These are phyloP conservation scores for Xestobium rufovillosum DNA, from an alignment of 2,888 invertebrate genomes.

Conservation along the genomic window DNA sequence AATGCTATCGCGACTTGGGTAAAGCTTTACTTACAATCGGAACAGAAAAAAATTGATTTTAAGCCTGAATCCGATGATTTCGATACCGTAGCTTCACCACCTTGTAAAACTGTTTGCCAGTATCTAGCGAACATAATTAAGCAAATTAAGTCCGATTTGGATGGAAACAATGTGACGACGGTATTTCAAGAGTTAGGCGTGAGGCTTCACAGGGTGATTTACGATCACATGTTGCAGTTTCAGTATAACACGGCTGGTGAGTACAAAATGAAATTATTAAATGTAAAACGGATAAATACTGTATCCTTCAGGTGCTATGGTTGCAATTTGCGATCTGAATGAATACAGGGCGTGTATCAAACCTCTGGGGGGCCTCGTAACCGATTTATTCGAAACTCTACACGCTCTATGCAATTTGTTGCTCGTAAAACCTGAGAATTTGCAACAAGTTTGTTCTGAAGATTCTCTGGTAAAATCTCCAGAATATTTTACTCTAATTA, in stretches of 20 bases:
- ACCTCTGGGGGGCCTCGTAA: constrained; percentile 66
- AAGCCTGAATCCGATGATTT: constrained; percentile 76
- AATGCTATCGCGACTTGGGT: constrained; percentile 88
- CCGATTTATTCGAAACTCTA: constrained; percentile 87
- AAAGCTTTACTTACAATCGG: constrained; percentile 77
- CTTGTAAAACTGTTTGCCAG: constrained; percentile 76
- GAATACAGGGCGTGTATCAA: constrained; percentile 91
- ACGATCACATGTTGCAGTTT: constrained; percentile 90
- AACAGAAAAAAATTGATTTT: constrained; percentile 94
- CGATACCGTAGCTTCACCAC: constrained; percentile 80
- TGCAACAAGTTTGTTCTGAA: constrained; percentile 90
- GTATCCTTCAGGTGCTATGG: constrained; percentile 74
- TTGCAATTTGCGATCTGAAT: constrained; percentile 96
- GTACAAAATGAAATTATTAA: constrained; percentile 4
- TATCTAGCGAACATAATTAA: constrained; percentile 71
- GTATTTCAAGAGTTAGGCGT: constrained; percentile 84
- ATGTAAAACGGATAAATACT: constrained; percentile 8
- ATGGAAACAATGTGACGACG: constrained; percentile 85
- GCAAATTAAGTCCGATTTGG: constrained; percentile 73
- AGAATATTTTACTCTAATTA: background rate
- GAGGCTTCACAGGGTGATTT: constrained; percentile 86
- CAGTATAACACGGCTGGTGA: constrained; percentile 88
- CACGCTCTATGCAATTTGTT: constrained; percentile 94
- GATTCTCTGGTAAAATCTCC: constrained; percentile 70
- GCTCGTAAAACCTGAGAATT: constrained; percentile 90